Evolutionary conservation across 64 coral and sea anemone species (phyloP).

Genomic region (Anthopleura sola): DNA sequence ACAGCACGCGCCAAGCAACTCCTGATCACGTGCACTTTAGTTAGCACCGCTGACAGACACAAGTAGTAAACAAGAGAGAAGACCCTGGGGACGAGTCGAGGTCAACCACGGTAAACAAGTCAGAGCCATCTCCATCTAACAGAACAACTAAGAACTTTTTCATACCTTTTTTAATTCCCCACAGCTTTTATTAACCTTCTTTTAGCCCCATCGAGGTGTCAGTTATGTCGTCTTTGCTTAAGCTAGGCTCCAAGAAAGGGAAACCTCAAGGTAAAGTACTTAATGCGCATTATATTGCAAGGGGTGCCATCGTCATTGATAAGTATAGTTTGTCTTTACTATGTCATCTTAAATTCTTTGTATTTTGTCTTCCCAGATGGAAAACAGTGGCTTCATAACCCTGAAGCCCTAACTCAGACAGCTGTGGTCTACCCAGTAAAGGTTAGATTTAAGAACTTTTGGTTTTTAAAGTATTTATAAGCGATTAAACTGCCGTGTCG

Average conservation of each 20-base stretch:
- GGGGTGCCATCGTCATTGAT: not conserved
- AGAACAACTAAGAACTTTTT: not conserved
- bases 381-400: conserved; percentile 49
- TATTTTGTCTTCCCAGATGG: conserved; percentile 23
- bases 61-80: not conserved
- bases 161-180: not conserved
- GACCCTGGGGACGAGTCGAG: not conserved
- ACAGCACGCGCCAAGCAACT: no score
- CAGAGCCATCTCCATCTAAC: not conserved
- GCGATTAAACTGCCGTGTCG: not conserved
- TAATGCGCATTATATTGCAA: not conserved
- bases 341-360: not conserved
- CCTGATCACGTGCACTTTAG: no score
- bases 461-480: not conserved
- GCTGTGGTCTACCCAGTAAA: conserved; percentile 56
- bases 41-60: no score
- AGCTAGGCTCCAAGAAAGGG: conserved; percentile 39
- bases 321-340: not conserved
- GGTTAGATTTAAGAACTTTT: conserved; percentile 20
- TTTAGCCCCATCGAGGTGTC: not conserved
- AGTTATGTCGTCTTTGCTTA: conserved; percentile 47
- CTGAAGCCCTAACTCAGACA: conserved; percentile 35
- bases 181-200: not conserved
- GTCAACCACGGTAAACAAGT: conserved; percentile 7
- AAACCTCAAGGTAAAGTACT: conserved; percentile 39